phyloP scores from a whole-genome alignment of 2,113 vertebrate species.

The Cettia cetti region DNA sequence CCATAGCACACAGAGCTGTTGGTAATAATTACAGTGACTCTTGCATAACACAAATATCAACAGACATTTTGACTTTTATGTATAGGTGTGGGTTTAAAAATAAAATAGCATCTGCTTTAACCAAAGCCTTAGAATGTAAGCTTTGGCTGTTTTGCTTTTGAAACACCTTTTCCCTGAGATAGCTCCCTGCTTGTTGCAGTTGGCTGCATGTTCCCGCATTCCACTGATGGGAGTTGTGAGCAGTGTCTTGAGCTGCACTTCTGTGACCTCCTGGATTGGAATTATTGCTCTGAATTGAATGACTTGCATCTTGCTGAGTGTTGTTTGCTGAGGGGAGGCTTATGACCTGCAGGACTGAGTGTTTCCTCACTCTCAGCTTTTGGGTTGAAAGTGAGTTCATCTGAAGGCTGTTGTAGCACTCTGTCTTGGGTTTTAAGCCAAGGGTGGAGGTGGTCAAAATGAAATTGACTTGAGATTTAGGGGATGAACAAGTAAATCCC shows the following conservation, averaged over 20 bases:
- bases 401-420: background rate
- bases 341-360: background rate
- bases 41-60: background rate
- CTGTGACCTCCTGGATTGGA: background rate
- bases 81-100: background rate
- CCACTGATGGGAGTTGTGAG: accelerated
- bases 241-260: background rate
- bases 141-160: background rate
- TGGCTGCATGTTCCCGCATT: accelerated
- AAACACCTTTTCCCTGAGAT: background rate
- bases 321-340: background rate
- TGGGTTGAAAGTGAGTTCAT: background rate
- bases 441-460: background rate
- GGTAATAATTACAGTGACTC: background rate
- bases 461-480: background rate
- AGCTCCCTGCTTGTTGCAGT: background rate
- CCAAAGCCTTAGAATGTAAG: accelerated
- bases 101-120: background rate
- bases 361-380: background rate
- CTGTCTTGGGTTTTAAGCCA: background rate
- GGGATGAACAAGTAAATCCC: background rate
- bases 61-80: background rate
- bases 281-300: background rate
- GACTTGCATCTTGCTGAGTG: background rate
- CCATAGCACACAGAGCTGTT: background rate